These are phyloP conservation scores for Nowickia ferox DNA, from an alignment of 2,888 invertebrate genomes.

Conservation along the genomic window DNA sequence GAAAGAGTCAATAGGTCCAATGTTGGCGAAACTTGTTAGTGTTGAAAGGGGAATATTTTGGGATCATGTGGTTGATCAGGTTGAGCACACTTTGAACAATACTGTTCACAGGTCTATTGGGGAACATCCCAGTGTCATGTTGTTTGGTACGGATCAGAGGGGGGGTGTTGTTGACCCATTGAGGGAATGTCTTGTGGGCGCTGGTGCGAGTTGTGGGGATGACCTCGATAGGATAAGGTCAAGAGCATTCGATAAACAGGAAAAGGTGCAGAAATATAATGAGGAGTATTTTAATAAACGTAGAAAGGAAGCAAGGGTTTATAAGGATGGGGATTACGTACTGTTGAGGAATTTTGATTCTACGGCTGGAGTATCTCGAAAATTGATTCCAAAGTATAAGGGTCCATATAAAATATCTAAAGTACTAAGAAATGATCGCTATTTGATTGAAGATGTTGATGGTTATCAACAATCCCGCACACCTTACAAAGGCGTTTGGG, in stretches of 20 bases:
- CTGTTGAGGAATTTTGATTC: constrained; percentile 45
- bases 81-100: constrained; percentile 56
- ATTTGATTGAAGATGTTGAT: too few relatives aligned
- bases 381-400: constrained; percentile 51
- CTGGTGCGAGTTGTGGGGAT: background rate
- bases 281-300: constrained; percentile 17
- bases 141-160: constrained; percentile 55
- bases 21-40: constrained; percentile 55
- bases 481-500: too few relatives aligned
- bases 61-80: constrained; percentile 49
- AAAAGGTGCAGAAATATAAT: constrained; percentile 20
- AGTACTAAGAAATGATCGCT: background rate
- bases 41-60: constrained; percentile 37
- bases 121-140: constrained; percentile 58
- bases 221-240: constrained; percentile 9
- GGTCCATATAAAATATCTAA: background rate
- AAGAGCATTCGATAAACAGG: constrained; percentile 25
- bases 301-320: constrained; percentile 20
- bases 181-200: constrained; percentile 25
- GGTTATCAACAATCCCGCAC: too few relatives aligned
- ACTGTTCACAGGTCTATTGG: constrained; percentile 55
- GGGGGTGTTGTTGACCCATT: constrained; percentile 28
- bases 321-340: constrained; percentile 45
- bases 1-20: constrained; percentile 55
- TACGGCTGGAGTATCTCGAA: constrained; percentile 52